Base-by-base conservation (phyloP, 2,888 invertebrate species). In the Ctena decussata region DNA sequence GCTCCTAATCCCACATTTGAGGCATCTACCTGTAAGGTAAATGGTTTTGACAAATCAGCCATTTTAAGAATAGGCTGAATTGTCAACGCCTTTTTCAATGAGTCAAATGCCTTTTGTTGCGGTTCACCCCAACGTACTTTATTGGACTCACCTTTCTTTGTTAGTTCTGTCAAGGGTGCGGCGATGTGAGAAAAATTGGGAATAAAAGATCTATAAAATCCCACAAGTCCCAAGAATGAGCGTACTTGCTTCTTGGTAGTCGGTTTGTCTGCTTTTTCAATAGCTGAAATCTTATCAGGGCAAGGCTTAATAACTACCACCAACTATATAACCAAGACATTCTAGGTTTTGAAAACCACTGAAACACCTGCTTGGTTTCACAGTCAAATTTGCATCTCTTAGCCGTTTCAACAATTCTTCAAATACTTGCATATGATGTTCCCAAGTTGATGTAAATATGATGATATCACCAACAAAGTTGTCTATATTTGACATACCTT, bases 401-500 rank as follows among this genome's bases (percentile, higher is more conserved):
- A 91, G 70, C 1, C 83, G 69, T 6, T 21, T 11, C 24, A 89
- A 77, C 27, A 90, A 30, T 41, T 81, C 75, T 35, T 35, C 11
- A 1, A 91, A 37, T 32, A 82, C 57, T 1, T 53, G n/a, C 1
- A 86, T 2, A 70, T 91, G 87, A 18, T 90, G 77, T 41, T 83
- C 76, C 53, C 79, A 89, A 11, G 89, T 83, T 6, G n/a, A 30
- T 15, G 87, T 85, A 46, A 65, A 80, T 5, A 78, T 69, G 12
- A 82, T 35, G 21, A 90, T 80, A 60, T 90, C 89, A 35, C 89
- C 89, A 8, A 89, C 49, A 35, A 85, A 86, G 69, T n/a, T 83
- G 46, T 87, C 87, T 15, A 84, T 70, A 41, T 44, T 49, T 41
- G 44, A 21, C 12, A 87, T 39, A n/a, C 74, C 82, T 24, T 83